phyloP scores from a whole-genome alignment of 1,140 invertebrate genomes.

The Bombus cullumanus region DNA sequence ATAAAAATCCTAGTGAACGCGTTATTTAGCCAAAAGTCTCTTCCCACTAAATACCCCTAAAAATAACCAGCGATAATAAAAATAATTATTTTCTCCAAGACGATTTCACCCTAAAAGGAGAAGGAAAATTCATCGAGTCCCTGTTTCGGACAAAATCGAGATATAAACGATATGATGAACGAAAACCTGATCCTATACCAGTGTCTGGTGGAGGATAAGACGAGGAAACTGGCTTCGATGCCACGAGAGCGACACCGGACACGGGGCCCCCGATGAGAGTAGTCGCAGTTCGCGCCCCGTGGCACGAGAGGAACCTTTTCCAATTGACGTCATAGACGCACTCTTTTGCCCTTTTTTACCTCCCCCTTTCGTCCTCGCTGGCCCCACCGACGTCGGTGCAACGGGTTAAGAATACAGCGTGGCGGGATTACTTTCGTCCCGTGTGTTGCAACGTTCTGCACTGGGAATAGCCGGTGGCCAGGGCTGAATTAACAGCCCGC shows the following conservation, averaged over 20 bases:
- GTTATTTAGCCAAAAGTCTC: too few relatives aligned
- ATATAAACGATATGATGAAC: not conserved
- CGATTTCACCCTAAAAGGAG: not conserved
- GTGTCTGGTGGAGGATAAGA: not conserved
- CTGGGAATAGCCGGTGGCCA: conserved; percentile 72
- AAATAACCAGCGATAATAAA: too few relatives aligned
- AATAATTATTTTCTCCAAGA: too few relatives aligned
- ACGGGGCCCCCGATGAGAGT: conserved; percentile 47
- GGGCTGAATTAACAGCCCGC: conserved; percentile 66
- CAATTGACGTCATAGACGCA: conserved; percentile 77
- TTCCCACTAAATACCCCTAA: too few relatives aligned
- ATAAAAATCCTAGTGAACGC: too few relatives aligned
- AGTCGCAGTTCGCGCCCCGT: conserved; percentile 63
- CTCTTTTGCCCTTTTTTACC: conserved; percentile 72
- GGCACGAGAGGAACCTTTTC: conserved; percentile 75
- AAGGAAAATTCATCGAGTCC: not conserved
- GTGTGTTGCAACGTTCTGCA: conserved; percentile 71
- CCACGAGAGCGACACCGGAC: conserved; percentile 29
- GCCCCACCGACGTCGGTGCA: conserved; percentile 56
- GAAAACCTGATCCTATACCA: conserved; percentile 29
- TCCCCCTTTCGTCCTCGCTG: conserved; percentile 58
- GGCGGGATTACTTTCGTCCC: conserved; percentile 71
- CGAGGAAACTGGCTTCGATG: conserved; percentile 24
- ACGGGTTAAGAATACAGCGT: conserved; percentile 76
- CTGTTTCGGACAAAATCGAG: not conserved